phyloP scores from a whole-genome alignment of 30 jellyfish, hydroid and myxozoan genomes.

The Pseudorhiza aurosa region DNA sequence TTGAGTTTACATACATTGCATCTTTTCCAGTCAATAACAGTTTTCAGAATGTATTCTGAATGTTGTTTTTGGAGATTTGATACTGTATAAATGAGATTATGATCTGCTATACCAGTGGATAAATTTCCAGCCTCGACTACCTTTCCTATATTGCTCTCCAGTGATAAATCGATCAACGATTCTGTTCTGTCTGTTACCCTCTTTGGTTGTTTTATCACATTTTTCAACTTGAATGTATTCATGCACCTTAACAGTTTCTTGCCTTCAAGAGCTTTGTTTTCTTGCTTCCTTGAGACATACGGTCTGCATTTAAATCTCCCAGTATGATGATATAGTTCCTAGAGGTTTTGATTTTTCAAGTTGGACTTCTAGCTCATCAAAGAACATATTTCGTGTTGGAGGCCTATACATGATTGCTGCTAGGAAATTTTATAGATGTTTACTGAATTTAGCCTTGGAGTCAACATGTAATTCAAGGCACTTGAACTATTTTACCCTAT shows the following conservation, averaged over 20 bases:
- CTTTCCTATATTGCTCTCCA: constrained; percentile 29
- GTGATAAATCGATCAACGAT: constrained; percentile 23
- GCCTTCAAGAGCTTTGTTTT: constrained; percentile 30
- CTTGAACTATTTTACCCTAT: no score
- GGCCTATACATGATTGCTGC: constrained; percentile 38
- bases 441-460: no score
- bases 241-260: constrained; percentile 27
- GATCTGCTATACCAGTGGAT: constrained; percentile 32
- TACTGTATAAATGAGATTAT: constrained; percentile 8
- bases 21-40: constrained; percentile 33
- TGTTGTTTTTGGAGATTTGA: constrained; percentile 24
- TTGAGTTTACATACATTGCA: constrained; percentile 14
- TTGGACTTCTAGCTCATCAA: constrained; percentile 36
- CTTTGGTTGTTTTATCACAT: constrained; percentile 4
- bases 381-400: constrained; percentile 25
- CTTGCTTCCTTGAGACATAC: constrained; percentile 28
- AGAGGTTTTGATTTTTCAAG: constrained; percentile 18
- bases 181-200: constrained; percentile 22
- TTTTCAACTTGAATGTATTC: constrained; percentile 10
- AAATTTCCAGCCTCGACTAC: constrained; percentile 37
- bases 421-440: constrained; percentile 13
- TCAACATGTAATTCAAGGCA: no score
- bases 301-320: constrained; percentile 36
- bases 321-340: constrained; percentile 27
- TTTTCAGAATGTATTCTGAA: constrained; percentile 26